Conservation (phyloP, 2,888 invertebrate species). For the Parnassius glacialis region DNA sequence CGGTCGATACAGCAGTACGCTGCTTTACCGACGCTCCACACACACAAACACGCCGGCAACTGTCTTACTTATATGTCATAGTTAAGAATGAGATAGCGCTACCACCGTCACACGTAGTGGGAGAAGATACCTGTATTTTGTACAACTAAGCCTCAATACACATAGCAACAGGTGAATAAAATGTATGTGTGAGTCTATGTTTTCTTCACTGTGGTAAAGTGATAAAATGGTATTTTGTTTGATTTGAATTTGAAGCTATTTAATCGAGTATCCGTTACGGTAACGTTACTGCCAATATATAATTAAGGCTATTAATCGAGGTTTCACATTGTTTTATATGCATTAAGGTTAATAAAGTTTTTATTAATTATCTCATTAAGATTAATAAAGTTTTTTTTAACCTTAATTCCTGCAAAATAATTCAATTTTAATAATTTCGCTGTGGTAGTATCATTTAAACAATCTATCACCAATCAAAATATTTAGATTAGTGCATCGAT, state of each 20-base stretch:
- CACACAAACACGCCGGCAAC: conserved; percentile 35
- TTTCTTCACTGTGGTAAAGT: conserved; percentile 65
- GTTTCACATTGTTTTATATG: conserved; percentile 40
- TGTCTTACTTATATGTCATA: conserved; percentile 44
- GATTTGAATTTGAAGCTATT: conserved; percentile 54
- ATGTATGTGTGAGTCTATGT: conserved; percentile 60
- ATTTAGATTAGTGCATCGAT: too few species aligned
- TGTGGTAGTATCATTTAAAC: too few species aligned
- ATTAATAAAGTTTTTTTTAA: conserved; percentile 7
- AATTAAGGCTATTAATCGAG: conserved; percentile 47
- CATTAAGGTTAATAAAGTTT: conserved; percentile 33
- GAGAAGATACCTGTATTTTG: conserved; percentile 68
- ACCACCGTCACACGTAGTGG: conserved; percentile 55
- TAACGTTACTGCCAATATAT: conserved; percentile 48
- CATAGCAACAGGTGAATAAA: conserved; percentile 74
- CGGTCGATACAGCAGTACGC: conserved; percentile 68
- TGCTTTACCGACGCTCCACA: conserved; percentile 63
- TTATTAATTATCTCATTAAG: too few species aligned
- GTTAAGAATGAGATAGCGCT: conserved; percentile 45
- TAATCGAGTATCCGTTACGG: conserved; percentile 48
- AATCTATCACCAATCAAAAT: too few species aligned
- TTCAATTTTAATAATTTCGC: too few species aligned
- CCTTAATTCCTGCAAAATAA: too few species aligned
- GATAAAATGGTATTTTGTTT: conserved; percentile 72
- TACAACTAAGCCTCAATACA: conserved; percentile 67